These are phyloP conservation scores for Colletes gigas DNA, from an alignment of 1,140 invertebrate species.

Conservation along the genomic window DNA sequence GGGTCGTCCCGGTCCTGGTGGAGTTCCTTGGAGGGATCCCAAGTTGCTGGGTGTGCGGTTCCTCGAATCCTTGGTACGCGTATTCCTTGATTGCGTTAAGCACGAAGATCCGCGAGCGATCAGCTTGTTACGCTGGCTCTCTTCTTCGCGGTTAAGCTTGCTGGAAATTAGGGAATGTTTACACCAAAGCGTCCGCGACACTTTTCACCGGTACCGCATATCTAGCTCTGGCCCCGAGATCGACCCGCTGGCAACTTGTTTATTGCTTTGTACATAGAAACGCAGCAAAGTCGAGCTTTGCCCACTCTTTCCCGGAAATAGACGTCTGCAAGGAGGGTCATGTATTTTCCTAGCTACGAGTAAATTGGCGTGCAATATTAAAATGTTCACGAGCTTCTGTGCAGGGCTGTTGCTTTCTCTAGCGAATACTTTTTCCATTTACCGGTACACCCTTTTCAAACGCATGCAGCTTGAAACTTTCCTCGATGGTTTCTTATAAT, in stretches of 20 bases:
- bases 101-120: conserved; percentile 2
- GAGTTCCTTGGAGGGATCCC: conserved; percentile 84
- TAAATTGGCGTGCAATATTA: background rate
- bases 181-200: conserved; percentile 12
- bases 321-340: too few relatives aligned
- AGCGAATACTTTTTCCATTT: background rate
- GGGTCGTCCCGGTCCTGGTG: conserved; percentile 85
- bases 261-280: conserved; percentile 12
- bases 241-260: background rate
- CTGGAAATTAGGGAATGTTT: conserved; percentile 36
- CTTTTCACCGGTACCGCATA: background rate
- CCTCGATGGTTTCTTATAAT: too few relatives aligned
- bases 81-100: conserved; percentile 51
- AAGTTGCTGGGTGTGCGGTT: conserved; percentile 84
- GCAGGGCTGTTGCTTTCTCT: background rate
- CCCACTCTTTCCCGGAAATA: too few relatives aligned
- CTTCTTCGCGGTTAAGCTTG: background rate
- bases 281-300: background rate
- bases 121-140: background rate
- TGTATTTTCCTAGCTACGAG: background rate
- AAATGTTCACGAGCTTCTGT: background rate
- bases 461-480: background rate
- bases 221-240: background rate
- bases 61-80: conserved; percentile 85
- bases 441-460: background rate